A percentile compares a stretch with the other conserved stretches of the same genome.
Conservation (phyloP, 2,888 invertebrate species). For the Noctuana brunneofusca region DNA sequence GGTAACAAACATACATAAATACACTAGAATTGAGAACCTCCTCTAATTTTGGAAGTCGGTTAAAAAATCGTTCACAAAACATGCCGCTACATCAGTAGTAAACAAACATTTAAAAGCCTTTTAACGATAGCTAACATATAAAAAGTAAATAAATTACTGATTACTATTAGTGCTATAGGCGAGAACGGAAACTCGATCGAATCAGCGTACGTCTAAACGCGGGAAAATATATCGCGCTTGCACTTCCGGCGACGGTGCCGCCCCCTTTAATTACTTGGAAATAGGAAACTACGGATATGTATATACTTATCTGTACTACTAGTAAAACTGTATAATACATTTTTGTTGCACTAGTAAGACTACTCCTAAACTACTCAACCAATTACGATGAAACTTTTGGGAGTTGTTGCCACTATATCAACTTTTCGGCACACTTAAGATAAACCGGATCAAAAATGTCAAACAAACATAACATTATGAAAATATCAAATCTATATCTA, state of each 20-base stretch:
- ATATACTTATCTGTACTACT: neutral
- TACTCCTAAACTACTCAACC: too few species aligned
- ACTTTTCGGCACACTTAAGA: too few species aligned
- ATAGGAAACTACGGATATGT: slow-evolving; percentile 13
- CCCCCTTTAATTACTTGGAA: slow-evolving; percentile 25
- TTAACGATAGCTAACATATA: neutral
- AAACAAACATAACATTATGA: too few species aligned
- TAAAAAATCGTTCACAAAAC: too few species aligned
- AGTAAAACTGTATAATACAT: slow-evolving; percentile 1
- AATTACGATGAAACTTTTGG: too few species aligned
- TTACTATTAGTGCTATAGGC: slow-evolving; percentile 21
- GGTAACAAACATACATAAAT: too few species aligned
- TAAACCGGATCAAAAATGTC: too few species aligned
- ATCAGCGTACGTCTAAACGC: slow-evolving; percentile 30
- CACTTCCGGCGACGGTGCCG: slow-evolving; percentile 27
- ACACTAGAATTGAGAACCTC: too few species aligned
- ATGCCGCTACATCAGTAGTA: too few species aligned
- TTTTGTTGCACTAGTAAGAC: neutral
- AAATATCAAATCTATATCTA: too few species aligned
- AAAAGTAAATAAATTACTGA: neutral
- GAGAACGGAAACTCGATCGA: slow-evolving; percentile 33
- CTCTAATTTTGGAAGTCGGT: too few species aligned
- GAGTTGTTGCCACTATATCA: too few species aligned
- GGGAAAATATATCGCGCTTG: slow-evolving; percentile 34
- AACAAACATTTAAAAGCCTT: neutral